Conservation (phyloP, 2,797 vertebrate genomes). For the Carapus acus region DNA sequence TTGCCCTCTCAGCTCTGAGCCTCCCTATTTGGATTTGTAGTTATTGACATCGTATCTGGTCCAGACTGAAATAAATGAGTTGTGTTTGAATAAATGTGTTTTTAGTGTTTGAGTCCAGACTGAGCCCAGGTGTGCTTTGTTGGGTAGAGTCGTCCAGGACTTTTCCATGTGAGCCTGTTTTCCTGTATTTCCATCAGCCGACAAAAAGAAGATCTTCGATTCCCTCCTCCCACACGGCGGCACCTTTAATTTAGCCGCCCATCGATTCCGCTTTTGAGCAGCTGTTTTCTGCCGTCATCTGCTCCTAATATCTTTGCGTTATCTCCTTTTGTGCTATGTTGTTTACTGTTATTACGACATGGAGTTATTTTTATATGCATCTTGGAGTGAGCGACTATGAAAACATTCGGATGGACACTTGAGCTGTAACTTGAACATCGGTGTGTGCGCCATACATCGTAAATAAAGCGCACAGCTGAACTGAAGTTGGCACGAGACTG, state of each 20-base stretch:
- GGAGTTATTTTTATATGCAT: conserved; percentile 26
- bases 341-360: conserved; percentile 11
- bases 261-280: conserved; percentile 20
- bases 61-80: too few relatives aligned
- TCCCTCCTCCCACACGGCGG: conserved; percentile 24
- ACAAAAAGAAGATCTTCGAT: conserved; percentile 27
- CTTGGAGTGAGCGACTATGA: conserved; percentile 10
- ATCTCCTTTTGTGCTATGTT: conserved; percentile 16
- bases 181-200: conserved; percentile 43
- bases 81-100: too few relatives aligned
- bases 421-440: neutral
- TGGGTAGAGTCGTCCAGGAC: conserved; percentile 29
- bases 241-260: conserved; percentile 46
- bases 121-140: conserved; percentile 29
- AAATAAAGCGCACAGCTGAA: conserved; percentile 2
- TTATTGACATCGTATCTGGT: neutral
- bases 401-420: neutral
- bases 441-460: neutral
- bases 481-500: conserved; percentile 1
- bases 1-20: neutral
- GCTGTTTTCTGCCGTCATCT: conserved; percentile 11
- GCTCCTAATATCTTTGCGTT: conserved; percentile 14
- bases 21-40: neutral
- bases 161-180: conserved; percentile 29
- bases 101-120: conserved; percentile 23